Evolutionary conservation across 2,888 invertebrate species (phyloP).

Genomic region (Pantelozetes paolii): DNA sequence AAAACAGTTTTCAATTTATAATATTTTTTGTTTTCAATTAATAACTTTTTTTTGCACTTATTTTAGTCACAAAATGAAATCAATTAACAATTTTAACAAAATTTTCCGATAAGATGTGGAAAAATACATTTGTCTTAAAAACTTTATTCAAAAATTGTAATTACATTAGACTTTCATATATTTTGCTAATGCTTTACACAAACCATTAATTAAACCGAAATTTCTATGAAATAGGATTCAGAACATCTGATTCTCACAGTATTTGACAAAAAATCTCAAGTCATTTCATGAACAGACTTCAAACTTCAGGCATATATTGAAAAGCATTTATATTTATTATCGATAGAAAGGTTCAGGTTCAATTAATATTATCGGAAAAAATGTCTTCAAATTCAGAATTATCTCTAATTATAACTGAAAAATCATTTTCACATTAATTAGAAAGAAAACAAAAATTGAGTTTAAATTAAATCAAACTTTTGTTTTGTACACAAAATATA

Average conservation of each 20-base stretch:
- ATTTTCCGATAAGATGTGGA: not conserved
- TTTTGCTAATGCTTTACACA: not conserved
- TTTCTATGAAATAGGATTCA: not conserved
- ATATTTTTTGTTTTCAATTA: too few relatives aligned
- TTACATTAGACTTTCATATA: slow-evolving; percentile 1
- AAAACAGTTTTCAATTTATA: too few relatives aligned
- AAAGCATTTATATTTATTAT: not conserved
- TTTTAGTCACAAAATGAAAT: slow-evolving; percentile 17
- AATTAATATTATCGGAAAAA: not conserved
- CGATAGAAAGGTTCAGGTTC: not conserved
- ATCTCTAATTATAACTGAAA: too few relatives aligned
- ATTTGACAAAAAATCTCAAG: too few relatives aligned
- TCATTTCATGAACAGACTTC: not conserved
- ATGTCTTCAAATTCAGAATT: not conserved
- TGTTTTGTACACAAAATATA: too few relatives aligned
- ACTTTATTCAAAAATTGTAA: not conserved
- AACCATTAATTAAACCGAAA: not conserved
- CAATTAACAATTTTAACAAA: not conserved
- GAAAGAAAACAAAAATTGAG: too few relatives aligned
- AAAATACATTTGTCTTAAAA: not conserved
- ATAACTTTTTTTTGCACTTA: slow-evolving; percentile 1
- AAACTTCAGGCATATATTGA: not conserved
- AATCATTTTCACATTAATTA: too few relatives aligned
- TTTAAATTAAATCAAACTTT: too few relatives aligned
- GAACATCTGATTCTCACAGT: slow-evolving; percentile 13